Evolutionary conservation across 2,888 invertebrate species (phyloP), one percentile per base, ranked within the genome.

Genomic region (Rapana venosa): DNA sequence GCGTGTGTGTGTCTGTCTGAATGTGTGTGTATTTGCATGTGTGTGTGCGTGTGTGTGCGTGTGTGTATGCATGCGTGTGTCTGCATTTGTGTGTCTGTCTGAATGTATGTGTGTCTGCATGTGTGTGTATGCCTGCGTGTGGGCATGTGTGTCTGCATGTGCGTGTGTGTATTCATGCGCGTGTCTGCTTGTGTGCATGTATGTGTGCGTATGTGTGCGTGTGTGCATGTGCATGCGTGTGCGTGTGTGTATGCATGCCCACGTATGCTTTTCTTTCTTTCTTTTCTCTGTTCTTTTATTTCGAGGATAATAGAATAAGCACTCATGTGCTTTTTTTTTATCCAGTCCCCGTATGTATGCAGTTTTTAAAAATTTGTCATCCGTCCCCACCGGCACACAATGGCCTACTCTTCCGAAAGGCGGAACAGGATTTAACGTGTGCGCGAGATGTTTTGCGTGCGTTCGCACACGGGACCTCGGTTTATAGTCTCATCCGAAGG

Each of bases 71-170:
- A 13, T 66, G 66, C 13, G 17, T 66, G 66, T 66, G 66, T 66
- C 5, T 13, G 66, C 13, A 13, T 22, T 2, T 66, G 26, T 22
- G 66, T 87, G 87, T 88, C 36, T 88, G 88, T 88, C 77, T 35
- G 88, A 77, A 61, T 61, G 87, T 87, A 88, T 77, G 88, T 88
- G 77, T 77, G 88, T 88, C 47, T 77, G 88, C 77, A 88, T 77
- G 66, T 66, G 13, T 26, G 13, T 66, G 66, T 17, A 66, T 66
- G 66, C 13, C 2, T 66, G 66, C 2, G 13, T 66, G 26, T 26
- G 13, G 2, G 66, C 13, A 66, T 66, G 66, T 66, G 13, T 66
- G 66, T 66, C 2, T 66, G 66, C 26, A 66, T 26, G 61, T 61
- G 26, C 66, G 13, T 66, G 26, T 13, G 13, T 66, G 26, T 13